phyloP scores from a whole-genome alignment of 2,888 invertebrate species.

The Listrodromus nycthemerus region DNA sequence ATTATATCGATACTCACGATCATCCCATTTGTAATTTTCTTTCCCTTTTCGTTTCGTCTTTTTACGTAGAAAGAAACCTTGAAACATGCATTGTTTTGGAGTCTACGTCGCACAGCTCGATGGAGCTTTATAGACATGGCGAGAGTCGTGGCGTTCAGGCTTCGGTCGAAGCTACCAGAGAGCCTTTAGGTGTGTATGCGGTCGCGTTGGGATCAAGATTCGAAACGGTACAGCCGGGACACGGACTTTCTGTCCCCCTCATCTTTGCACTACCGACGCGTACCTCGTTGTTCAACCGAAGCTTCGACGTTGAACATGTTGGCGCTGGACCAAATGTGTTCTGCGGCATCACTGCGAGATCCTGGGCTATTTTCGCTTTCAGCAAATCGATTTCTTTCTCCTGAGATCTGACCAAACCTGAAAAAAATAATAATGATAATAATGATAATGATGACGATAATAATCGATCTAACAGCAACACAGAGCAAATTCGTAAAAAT shows the following conservation, averaged over 20 bases:
- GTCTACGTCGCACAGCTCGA: constrained; percentile 31
- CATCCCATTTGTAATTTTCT: constrained; percentile 49
- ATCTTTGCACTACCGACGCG: constrained; percentile 81
- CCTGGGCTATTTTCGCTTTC: constrained; percentile 95
- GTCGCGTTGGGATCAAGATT: constrained; percentile 96
- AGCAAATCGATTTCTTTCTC: constrained; percentile 96
- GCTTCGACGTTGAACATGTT: constrained; percentile 87
- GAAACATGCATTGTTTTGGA: constrained; percentile 55
- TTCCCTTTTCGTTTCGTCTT: constrained; percentile 18
- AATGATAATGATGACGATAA: background rate
- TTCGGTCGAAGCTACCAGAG: constrained; percentile 87
- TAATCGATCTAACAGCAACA: background rate
- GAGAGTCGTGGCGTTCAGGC: constrained; percentile 82
- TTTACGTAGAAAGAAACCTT: constrained; percentile 57
- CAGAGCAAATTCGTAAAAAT: background rate
- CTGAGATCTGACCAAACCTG: constrained; percentile 92
- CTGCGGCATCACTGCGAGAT: constrained; percentile 95
- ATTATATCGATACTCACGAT: constrained; percentile 63
- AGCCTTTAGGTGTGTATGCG: constrained; percentile 94
- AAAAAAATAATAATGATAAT: constrained; percentile 67
- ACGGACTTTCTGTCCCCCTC: constrained; percentile 81
- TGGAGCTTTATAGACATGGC: constrained; percentile 42
- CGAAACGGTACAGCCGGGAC: constrained; percentile 84
- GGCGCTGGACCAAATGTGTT: constrained; percentile 88
- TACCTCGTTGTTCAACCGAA: constrained; percentile 85